Percentiles rank a stretch among this genome's conserved stretches.
Evolutionary conservation across 2,888 invertebrate species (phyloP).

Genomic region (Alviniconcha strummeri): DNA sequence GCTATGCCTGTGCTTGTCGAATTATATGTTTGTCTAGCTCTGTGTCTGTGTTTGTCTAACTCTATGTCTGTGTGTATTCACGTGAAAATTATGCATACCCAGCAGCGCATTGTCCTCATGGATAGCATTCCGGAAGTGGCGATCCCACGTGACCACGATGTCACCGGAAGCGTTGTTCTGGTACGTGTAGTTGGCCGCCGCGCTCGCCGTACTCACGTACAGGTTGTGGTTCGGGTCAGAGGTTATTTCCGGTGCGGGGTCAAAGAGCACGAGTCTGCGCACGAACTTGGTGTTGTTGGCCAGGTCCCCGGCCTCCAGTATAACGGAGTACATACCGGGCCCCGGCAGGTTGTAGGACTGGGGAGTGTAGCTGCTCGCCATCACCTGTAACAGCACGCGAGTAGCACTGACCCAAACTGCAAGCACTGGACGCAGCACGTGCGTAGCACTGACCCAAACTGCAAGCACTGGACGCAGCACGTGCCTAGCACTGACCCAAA

Average conservation of each 20-base stretch:
- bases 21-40: not conserved
- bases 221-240: slow-evolving; percentile 29
- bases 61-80: not conserved
- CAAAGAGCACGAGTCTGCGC: slow-evolving; percentile 47
- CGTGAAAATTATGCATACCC: not conserved
- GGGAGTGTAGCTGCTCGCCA: not conserved
- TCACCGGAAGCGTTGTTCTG: slow-evolving; percentile 34
- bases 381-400: not conserved
- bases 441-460: too few species aligned
- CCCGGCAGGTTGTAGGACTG: slow-evolving; percentile 36
- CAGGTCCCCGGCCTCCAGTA: slow-evolving; percentile 47
- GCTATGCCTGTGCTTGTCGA: too few species aligned
- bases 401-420: too few species aligned
- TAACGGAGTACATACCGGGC: slow-evolving; percentile 50
- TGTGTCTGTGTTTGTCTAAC: not conserved
- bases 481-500: too few species aligned
- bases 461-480: too few species aligned
- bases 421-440: too few species aligned
- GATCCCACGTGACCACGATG: slow-evolving; percentile 43
- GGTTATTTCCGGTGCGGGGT: slow-evolving; percentile 41
- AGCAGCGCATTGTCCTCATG: slow-evolving; percentile 33
- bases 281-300: slow-evolving; percentile 54
- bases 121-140: slow-evolving; percentile 39
- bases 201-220: slow-evolving; percentile 39
- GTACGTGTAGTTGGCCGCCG: slow-evolving; percentile 46